These are phyloP conservation scores for Aradophagus sp. DNA, from an alignment of 1,140 invertebrate species.

Conservation along the genomic window DNA sequence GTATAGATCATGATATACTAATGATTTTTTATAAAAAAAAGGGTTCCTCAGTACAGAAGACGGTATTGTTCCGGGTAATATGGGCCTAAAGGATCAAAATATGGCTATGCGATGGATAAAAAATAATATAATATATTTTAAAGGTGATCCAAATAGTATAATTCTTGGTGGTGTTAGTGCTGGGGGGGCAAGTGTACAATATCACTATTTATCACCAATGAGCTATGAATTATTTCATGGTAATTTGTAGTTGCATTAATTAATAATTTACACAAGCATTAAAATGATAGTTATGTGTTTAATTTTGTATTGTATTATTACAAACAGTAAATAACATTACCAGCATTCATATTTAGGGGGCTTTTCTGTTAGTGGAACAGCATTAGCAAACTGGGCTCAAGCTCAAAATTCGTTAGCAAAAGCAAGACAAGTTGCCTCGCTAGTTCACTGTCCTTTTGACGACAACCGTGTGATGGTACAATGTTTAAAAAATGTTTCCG, in stretches of 20 bases:
- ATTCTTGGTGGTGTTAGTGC: slow-evolving; percentile 75
- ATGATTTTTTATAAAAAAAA: too few relatives aligned
- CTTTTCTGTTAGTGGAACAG: slow-evolving; percentile 83
- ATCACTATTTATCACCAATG: slow-evolving; percentile 78
- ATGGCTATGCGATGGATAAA: slow-evolving; percentile 77
- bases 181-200: slow-evolving; percentile 75
- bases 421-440: slow-evolving; percentile 77
- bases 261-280: too few relatives aligned
- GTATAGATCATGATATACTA: too few relatives aligned
- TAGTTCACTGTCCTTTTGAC: slow-evolving; percentile 79
- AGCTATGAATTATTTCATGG: slow-evolving; percentile 69
- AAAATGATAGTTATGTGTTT: too few relatives aligned
- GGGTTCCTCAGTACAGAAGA: slow-evolving; percentile 77
- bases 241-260: slow-evolving; percentile 55
- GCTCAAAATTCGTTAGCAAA: slow-evolving; percentile 78
- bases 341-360: slow-evolving; percentile 69
- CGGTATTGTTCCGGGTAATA: slow-evolving; percentile 76
- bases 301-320: too few relatives aligned
- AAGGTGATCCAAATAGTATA: slow-evolving; percentile 74
- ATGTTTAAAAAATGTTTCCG: slow-evolving; percentile 79
- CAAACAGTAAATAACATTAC: too few relatives aligned
- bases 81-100: slow-evolving; percentile 78
- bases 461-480: slow-evolving; percentile 76
- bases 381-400: slow-evolving; percentile 80
- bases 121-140: slow-evolving; percentile 75